Percentiles rank a stretch among this genome's conserved stretches.
Evolutionary conservation across 64 coral and sea anemone genomes (phyloP).

Genomic region (Cladopsammia gracilis): DNA sequence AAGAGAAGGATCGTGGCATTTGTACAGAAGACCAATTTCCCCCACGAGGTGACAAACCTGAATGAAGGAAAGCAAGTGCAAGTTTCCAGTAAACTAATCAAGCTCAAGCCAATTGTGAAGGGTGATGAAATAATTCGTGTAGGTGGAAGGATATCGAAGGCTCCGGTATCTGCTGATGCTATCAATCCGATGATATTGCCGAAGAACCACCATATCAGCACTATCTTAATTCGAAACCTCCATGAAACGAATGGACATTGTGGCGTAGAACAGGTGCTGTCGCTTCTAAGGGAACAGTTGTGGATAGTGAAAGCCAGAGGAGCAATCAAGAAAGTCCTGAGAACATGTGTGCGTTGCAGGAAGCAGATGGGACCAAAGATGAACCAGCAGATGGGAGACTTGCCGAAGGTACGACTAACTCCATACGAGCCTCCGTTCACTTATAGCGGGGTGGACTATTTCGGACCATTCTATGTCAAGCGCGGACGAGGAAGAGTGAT

Average conservation of each 20-base stretch:
- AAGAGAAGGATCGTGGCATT: slow-evolving; percentile 1
- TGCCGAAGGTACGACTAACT: slow-evolving; percentile 60
- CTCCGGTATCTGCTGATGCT: slow-evolving; percentile 53
- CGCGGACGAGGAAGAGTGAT: slow-evolving; percentile 55
- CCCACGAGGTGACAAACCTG: slow-evolving; percentile 15
- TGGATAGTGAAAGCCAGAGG: slow-evolving; percentile 54
- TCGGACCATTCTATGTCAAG: slow-evolving; percentile 68
- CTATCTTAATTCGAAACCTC: slow-evolving; percentile 19
- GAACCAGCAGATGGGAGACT: slow-evolving; percentile 68
- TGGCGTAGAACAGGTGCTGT: slow-evolving; percentile 58
- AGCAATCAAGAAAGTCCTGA: slow-evolving; percentile 37
- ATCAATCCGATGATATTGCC: slow-evolving; percentile 71
- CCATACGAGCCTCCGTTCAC: slow-evolving; percentile 64
- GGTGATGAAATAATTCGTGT: too few relatives aligned
- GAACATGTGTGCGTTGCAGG: slow-evolving; percentile 7
- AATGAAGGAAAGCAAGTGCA: background rate
- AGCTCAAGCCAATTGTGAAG: too few relatives aligned
- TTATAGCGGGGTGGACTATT: slow-evolving; percentile 55
- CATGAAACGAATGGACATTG: slow-evolving; percentile 50
- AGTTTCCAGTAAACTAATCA: too few relatives aligned
- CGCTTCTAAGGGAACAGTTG: slow-evolving; percentile 35
- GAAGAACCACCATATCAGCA: slow-evolving; percentile 48
- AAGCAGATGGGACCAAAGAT: background rate
- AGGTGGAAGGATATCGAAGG: too few relatives aligned
- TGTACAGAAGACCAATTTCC: background rate